These are phyloP conservation scores for Elanus axillaris DNA, from an alignment of 2,113 vertebrate genomes.

Conservation along the genomic window DNA sequence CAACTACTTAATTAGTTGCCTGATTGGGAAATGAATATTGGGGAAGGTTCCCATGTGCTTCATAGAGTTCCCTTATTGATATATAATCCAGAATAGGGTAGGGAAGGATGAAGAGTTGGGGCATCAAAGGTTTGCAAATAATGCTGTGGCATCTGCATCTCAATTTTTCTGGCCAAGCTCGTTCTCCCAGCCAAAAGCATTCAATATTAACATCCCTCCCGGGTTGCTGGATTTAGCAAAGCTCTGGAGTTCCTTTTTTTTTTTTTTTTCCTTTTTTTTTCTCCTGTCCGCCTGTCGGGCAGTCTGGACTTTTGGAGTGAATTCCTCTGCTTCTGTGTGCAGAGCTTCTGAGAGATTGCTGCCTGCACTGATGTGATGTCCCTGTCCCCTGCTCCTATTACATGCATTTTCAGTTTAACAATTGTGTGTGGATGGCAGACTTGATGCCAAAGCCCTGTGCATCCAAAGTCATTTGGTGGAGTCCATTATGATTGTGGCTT, in stretches of 20 bases:
- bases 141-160: not conserved
- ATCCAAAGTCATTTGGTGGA: conserved; percentile 88
- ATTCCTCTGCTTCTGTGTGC: not conserved
- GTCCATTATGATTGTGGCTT: conserved; percentile 85
- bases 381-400: conserved; percentile 28
- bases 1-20: not conserved
- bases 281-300: not conserved
- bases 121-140: not conserved
- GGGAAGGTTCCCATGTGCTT: not conserved
- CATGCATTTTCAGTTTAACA: conserved; percentile 53
- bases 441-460: conserved; percentile 74
- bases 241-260: not conserved
- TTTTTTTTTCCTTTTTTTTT: too few species aligned
- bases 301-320: conserved; percentile 57
- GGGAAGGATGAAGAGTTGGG: not conserved
- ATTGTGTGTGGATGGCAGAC: conserved; percentile 53
- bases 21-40: not conserved
- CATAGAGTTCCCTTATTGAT: not conserved
- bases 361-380: not conserved
- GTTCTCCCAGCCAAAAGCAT: not conserved
- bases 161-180: not conserved
- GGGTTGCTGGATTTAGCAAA: not conserved
- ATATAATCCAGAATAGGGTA: not conserved
- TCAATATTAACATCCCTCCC: not conserved
- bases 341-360: not conserved